Conservation (phyloP, 2,888 invertebrate species). For the Synergus laeviventris region DNA sequence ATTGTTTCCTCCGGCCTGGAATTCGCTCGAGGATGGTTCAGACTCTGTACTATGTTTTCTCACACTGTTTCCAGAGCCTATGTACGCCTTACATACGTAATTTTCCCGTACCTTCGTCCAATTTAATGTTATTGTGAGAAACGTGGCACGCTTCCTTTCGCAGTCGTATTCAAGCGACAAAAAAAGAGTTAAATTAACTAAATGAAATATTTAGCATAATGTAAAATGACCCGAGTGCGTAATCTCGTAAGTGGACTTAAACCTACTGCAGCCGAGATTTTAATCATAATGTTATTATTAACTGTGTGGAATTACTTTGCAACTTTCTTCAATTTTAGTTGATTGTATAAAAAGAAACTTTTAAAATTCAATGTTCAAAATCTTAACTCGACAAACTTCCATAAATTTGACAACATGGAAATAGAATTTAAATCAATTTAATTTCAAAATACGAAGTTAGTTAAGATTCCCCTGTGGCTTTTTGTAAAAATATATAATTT, state of each 20-base stretch:
- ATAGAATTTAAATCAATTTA: no score
- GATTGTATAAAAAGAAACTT: no score
- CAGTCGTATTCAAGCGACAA: not conserved
- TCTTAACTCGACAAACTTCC: no score
- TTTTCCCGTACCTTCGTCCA: conserved; percentile 42
- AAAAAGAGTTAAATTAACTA: conserved; percentile 21
- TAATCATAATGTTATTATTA: no score
- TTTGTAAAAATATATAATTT: no score
- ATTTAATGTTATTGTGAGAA: conserved; percentile 25
- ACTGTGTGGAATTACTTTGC: no score
- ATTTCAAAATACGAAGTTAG: no score
- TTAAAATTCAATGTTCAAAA: no score
- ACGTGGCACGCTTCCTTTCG: not conserved
- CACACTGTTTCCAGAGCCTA: conserved; percentile 48
- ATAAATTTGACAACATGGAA: no score
- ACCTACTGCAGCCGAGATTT: no score
- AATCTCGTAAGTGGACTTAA: not conserved
- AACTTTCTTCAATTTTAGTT: no score
- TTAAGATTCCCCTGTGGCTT: no score
- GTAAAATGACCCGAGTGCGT: not conserved
- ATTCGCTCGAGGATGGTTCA: conserved; percentile 47
- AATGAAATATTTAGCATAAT: conserved; percentile 24
- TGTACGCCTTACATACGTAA: conserved; percentile 49
- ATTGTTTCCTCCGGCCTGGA: conserved; percentile 60
- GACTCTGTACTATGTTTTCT: conserved; percentile 38